Base-by-base conservation (phyloP, 1,140 invertebrate genomes). In the Brachionus koreanus region DNA sequence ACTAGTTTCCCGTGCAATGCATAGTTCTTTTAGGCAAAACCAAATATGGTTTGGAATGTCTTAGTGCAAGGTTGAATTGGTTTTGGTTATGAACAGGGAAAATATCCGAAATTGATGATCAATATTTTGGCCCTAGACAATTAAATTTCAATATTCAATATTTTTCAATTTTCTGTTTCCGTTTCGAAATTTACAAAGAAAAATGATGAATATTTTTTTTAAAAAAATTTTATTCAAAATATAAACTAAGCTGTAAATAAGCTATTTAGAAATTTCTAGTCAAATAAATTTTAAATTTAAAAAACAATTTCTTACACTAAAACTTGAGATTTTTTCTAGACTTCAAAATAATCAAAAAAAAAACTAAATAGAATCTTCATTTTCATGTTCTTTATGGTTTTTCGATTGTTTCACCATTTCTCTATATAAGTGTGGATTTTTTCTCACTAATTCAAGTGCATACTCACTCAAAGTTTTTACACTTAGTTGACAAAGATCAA, bases 401-500 rank as follows among this genome's bases (percentile, higher is more conserved):
- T 65, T 19, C 12, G 25, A 12, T 29, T 33, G 13, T 3, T 39
- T 69, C 3, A 74, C 19, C 19, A 74, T 13, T 74, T 74, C 69
- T 3, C n/a, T 29, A 37, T 79, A 79, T 19, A 79, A 42, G 12
- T 19, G 5, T 5, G 23, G 16, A 37, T 79, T 35, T 43, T 79
- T 57, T 33, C 39, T 6, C 0, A 79, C 35, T 5, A 79, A 16
- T 37, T 65, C 25, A 6, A 79, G 35, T 9, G 46, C 23, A 65
- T 79, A 79, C n/a, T 79, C 76, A 13, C 49, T 79, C 4, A 79
- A 19, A 43, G 16, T 79, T 12, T 35, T 61, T n/a, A 82, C 43
- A 82, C 63, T 72, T 13, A 82, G 13, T 29, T 72, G 33, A 72
- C 79, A 82, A 61, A 86, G 87, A 86, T 89, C 90, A 83, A 92